Conservation (phyloP, 2,797 vertebrate genomes). For the Anomalospiza imberbis region DNA sequence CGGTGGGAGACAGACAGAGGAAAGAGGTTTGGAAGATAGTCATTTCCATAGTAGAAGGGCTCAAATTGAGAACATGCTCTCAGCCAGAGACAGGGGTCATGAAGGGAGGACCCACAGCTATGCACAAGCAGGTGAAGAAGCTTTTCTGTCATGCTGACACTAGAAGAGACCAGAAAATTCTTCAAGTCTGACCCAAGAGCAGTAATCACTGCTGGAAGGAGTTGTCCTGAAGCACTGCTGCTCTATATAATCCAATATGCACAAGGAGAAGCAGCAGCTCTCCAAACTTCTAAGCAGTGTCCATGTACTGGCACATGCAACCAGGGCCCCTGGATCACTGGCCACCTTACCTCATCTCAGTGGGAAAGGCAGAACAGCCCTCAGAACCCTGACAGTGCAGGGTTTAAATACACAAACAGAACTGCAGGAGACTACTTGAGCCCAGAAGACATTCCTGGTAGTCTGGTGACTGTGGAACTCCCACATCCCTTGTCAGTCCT, state of each 20-base stretch:
- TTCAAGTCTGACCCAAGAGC: neutral
- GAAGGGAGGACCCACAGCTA: neutral
- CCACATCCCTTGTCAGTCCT: neutral
- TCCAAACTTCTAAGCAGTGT: neutral
- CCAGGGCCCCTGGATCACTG: neutral
- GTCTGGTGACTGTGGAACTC: neutral
- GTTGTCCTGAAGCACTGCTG: neutral
- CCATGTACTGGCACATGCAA: neutral
- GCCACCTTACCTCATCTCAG: neutral
- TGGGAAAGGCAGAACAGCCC: neutral
- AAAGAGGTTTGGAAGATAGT: neutral
- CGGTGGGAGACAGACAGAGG: fast-evolving
- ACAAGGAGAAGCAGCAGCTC: neutral
- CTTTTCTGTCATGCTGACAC: neutral
- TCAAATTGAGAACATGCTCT: neutral
- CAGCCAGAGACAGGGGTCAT: neutral
- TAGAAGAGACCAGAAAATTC: neutral
- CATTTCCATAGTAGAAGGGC: neutral
- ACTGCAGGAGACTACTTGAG: neutral
- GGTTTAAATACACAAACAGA: neutral
- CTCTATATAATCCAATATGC: neutral
- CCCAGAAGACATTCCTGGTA: neutral
- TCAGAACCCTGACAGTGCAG: neutral
- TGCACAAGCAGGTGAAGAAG: neutral
- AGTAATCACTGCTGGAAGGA: neutral